Base-by-base conservation (phyloP, 2,113 vertebrate species). In the Ariopsis seemanni region DNA sequence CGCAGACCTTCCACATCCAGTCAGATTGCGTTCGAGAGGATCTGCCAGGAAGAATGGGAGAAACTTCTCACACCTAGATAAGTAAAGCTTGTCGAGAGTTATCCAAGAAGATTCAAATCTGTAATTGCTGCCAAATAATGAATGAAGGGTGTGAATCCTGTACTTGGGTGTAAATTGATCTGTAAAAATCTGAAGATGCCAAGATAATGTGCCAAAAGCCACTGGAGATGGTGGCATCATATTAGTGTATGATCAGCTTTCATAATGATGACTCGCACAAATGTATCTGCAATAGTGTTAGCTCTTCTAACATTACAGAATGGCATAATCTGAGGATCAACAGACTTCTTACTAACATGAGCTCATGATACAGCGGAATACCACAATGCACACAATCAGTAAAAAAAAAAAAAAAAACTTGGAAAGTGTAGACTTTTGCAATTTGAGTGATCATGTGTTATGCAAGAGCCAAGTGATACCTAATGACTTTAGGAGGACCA, bases 231-330 rank as follows among this genome's bases (percentile, higher is more conserved):
- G 12, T 86, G n/a, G 57, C n/a, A 12, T 4, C 85, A 71, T 52
- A 69, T 42, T 20, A 34, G 65, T 60, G 20, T 75, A 72, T 30
- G 69, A 75, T 87, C 69, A 50, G 86, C 25, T 87, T 82, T 82
- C 25, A 4, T 83, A 82, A 87, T 27, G 79, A 60, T 87, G 78
- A 82, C 85, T 87, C 85, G 60, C 30, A n/a, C 30, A 74, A 75
- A 22, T 75, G 12, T 15, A 74, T 48, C 55, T 63, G 80, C 69
- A 87, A 63, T n/a, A 87, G 4, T 83, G 63, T 83, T 80, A 75
- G 34, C 5, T 12, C 63, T 55, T 58, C 78, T 86, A 25, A 30
- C 27, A 42, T 80, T 81, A 82, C 77, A 72, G 78, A n/a, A 57
- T 60, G 22, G 34, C 57, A 74, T 75, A 74, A 87, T 75, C 22